A percentile compares a stretch with the other conserved stretches of the same genome.
Evolutionary conservation across 2,888 invertebrate species (phyloP).

Genomic region (Tinea trinotella): DNA sequence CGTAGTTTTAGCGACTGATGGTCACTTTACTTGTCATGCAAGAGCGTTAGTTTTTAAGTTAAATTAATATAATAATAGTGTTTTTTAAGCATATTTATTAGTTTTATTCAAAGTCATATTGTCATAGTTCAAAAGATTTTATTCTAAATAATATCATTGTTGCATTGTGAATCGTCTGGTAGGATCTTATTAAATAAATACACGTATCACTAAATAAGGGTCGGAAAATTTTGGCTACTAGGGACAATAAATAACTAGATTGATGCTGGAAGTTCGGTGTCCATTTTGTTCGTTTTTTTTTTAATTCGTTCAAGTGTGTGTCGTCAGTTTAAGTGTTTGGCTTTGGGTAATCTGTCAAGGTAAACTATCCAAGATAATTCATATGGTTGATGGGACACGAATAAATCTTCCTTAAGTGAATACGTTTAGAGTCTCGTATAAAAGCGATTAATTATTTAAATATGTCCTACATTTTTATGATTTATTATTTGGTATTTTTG

Average conservation of each 20-base stretch:
- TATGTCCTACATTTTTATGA: background rate
- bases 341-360: conserved; percentile 46
- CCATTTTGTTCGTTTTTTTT: conserved; percentile 25
- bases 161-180: too few relatives aligned
- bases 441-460: conserved; percentile 6
- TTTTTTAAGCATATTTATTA: too few relatives aligned
- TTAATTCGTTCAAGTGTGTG: conserved; percentile 33
- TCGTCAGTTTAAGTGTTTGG: conserved; percentile 38
- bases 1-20: too few relatives aligned
- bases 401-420: conserved; percentile 31
- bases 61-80: too few relatives aligned
- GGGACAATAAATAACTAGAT: background rate
- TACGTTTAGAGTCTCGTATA: conserved; percentile 7
- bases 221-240: background rate
- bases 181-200: too few relatives aligned
- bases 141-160: too few relatives aligned
- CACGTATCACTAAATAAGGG: background rate
- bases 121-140: too few relatives aligned
- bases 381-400: conserved; percentile 28
- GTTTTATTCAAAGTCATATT: too few relatives aligned
- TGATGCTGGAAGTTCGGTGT: conserved; percentile 24
- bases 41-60: too few relatives aligned
- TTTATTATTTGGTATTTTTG: background rate
- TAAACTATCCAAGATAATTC: conserved; percentile 27
- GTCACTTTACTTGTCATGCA: too few relatives aligned